phyloP scores from a whole-genome alignment of 2,888 invertebrate species.

The Bibio marci region DNA sequence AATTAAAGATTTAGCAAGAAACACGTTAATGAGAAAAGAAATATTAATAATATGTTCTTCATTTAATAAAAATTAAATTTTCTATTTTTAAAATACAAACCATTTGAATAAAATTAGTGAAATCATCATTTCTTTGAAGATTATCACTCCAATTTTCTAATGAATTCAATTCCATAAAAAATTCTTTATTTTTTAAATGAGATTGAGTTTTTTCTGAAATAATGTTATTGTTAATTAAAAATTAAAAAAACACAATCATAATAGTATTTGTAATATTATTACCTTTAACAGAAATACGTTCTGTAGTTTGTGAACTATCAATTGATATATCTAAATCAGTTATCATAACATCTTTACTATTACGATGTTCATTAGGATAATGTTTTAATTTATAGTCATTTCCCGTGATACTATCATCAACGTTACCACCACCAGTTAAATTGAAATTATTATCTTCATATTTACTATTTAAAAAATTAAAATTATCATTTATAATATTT shows the following conservation, averaged over 20 bases:
- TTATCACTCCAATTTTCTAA: slow-evolving; percentile 11
- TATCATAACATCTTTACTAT: slow-evolving; percentile 7
- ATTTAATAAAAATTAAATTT: too few relatives aligned
- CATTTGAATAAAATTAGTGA: too few relatives aligned
- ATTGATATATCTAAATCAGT: slow-evolving; percentile 16
- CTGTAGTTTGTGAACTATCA: slow-evolving; percentile 6
- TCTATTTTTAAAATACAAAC: too few relatives aligned
- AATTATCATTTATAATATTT: neutral
- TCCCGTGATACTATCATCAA: neutral
- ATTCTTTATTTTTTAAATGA: slow-evolving; percentile 3
- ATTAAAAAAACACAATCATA: too few relatives aligned
- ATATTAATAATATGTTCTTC: too few relatives aligned
- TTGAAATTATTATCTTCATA: neutral
- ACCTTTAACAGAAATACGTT: neutral
- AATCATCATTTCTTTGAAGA: too few relatives aligned
- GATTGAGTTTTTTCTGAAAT: neutral
- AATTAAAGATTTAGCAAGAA: too few relatives aligned
- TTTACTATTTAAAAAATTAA: neutral
- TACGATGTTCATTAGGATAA: neutral
- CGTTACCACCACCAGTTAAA: too few relatives aligned
- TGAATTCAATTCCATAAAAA: slow-evolving; percentile 10
- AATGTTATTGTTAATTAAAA: too few relatives aligned
- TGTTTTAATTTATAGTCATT: too few relatives aligned
- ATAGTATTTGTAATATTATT: too few relatives aligned
- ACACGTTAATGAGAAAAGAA: too few relatives aligned